Evolutionary conservation across 1,140 invertebrate genomes (phyloP).

Genomic region (Ceratoteleas bidentatus): DNA sequence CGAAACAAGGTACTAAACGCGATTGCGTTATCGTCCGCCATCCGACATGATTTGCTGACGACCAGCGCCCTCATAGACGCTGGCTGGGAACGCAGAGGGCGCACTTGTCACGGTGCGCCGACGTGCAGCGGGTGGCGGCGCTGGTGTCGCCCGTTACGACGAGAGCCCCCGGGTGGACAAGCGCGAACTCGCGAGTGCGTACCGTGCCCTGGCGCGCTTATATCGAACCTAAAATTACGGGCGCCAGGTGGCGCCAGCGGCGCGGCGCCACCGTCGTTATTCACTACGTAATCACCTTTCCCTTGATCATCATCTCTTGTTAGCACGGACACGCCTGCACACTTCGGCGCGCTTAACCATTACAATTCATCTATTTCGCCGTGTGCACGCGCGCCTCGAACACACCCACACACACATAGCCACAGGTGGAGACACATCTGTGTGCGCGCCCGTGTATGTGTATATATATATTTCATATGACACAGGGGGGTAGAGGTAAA

Average conservation of each 20-base stretch:
- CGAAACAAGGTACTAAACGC: too few species aligned
- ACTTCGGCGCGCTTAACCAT: constrained; percentile 32
- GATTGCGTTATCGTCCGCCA: too few species aligned
- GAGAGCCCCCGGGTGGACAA: constrained; percentile 13
- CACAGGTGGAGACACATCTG: constrained; percentile 1
- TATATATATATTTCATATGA: constrained; percentile 16
- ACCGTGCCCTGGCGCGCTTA: constrained; percentile 31
- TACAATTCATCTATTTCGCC: constrained; percentile 49
- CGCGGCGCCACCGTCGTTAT: constrained; percentile 19
- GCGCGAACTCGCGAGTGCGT: constrained; percentile 45
- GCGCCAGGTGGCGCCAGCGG: background rate
- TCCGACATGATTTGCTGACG: too few species aligned
- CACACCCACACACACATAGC: constrained; percentile 5
- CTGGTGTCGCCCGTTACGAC: constrained; percentile 11
- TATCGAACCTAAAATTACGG: constrained; percentile 58
- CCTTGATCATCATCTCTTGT: constrained; percentile 17
- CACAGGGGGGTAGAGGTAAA: constrained; percentile 10
- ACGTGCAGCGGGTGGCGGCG: constrained; percentile 23
- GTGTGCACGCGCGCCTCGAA: constrained; percentile 19
- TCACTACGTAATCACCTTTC: constrained; percentile 19
- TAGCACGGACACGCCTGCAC: constrained; percentile 29
- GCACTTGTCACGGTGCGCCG: constrained; percentile 41
- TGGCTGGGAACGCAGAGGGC: constrained; percentile 5
- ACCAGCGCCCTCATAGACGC: constrained; percentile 40
- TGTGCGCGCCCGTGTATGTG: constrained; percentile 1